Conservation (phyloP, 2,797 vertebrate genomes). For the Pampus argenteus region DNA sequence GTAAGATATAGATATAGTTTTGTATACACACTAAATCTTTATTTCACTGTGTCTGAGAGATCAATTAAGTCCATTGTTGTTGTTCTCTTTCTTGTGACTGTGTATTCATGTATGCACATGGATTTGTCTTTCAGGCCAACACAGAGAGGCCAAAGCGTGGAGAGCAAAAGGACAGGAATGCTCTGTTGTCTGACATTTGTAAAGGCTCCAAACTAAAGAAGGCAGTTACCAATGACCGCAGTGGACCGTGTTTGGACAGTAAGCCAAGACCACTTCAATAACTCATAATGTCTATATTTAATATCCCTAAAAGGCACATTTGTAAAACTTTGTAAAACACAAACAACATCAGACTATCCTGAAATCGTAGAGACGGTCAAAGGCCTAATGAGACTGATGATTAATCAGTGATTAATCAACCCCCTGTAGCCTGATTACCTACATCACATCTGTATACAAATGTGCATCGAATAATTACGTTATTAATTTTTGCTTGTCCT, state of each 20-base stretch:
- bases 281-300: background rate
- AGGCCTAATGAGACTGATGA: background rate
- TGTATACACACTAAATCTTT: too few species aligned
- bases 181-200: slow-evolving; percentile 91
- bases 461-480: background rate
- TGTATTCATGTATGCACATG: background rate
- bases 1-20: too few species aligned
- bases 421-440: too few species aligned
- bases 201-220: slow-evolving; percentile 95
- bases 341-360: too few species aligned
- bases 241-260: slow-evolving; percentile 90
- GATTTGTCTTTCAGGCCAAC: slow-evolving; percentile 87
- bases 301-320: too few species aligned
- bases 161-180: slow-evolving; percentile 88
- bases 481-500: slow-evolving; percentile 38
- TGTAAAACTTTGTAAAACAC: too few species aligned
- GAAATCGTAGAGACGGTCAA: too few species aligned
- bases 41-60: background rate
- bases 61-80: background rate
- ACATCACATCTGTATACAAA: too few species aligned
- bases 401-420: too few species aligned
- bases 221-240: slow-evolving; percentile 95
- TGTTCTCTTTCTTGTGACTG: background rate
- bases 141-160: slow-evolving; percentile 91
- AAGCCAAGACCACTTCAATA: slow-evolving; percentile 72